Evolutionary conservation across 2,113 vertebrate genomes (phyloP).

Genomic region (Ornithorhynchus anatinus): DNA sequence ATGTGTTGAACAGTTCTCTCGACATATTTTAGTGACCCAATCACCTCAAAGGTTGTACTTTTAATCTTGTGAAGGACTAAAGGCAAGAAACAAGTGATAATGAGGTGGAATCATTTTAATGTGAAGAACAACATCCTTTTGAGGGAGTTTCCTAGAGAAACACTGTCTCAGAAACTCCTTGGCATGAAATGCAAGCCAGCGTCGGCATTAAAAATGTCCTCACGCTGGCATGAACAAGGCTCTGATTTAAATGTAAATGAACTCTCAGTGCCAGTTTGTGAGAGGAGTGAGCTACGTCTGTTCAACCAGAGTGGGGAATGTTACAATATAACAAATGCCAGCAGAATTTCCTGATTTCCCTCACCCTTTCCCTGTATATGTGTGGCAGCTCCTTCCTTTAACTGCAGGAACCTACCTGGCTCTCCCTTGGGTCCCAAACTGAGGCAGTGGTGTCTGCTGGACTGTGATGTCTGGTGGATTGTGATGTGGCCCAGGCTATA

Average conservation of each 20-base stretch:
- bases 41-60: no score
- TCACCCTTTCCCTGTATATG: conserved; percentile 29
- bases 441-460: no score
- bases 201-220: conserved; percentile 75
- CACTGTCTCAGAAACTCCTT: conserved; percentile 81
- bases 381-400: conserved; percentile 10
- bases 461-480: no score
- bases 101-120: no score
- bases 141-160: conserved; percentile 81
- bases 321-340: conserved; percentile 58
- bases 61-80: no score
- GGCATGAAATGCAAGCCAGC: conserved; percentile 75
- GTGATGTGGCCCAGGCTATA: no score
- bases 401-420: no score
- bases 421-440: no score
- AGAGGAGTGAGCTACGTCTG: conserved; percentile 76
- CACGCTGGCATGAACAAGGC: conserved; percentile 79
- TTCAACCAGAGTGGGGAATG: conserved; percentile 73
- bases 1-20: no score
- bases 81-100: no score
- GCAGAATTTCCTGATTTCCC: conserved; percentile 46
- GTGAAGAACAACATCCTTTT: no score
- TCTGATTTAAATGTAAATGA: conserved; percentile 81
- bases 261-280: conserved; percentile 78
- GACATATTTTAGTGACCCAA: no score